Conservation (phyloP, 2,888 invertebrate species). For the Agelastica alni region DNA sequence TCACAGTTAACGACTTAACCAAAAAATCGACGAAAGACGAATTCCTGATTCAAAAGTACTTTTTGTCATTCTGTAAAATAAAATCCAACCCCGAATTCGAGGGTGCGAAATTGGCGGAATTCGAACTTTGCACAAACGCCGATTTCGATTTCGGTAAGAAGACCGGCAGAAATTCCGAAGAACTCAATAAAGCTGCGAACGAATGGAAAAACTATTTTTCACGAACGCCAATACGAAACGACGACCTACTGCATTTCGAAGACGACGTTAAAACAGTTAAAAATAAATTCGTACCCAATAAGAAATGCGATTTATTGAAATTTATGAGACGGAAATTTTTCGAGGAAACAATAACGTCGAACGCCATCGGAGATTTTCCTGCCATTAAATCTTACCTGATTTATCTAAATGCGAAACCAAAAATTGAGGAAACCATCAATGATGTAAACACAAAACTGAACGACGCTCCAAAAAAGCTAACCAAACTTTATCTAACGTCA, state of each 20-base stretch:
- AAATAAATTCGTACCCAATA: background rate
- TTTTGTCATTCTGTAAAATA: conserved; percentile 31
- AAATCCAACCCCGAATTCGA: conserved; percentile 18
- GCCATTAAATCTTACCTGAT: no score
- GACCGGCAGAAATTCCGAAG: background rate
- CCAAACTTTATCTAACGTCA: no score
- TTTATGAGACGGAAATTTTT: background rate
- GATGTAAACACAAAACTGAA: no score
- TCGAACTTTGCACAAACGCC: conserved; percentile 31
- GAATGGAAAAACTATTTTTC: background rate
- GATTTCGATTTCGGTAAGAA: conserved; percentile 10
- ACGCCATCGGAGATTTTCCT: no score
- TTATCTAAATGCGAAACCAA: no score
- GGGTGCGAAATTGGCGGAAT: conserved; percentile 15
- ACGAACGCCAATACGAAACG: background rate
- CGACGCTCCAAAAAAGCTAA: no score
- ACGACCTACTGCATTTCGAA: conserved; percentile 5
- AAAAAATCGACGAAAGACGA: conserved; percentile 5
- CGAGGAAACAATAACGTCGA: no score
- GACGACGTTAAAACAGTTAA: background rate
- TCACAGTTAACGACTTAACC: conserved; percentile 15
- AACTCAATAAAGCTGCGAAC: background rate
- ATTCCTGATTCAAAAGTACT: conserved; percentile 29
- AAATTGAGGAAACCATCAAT: no score
- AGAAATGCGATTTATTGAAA: background rate